Conservation (phyloP, 2,888 invertebrate genomes). For the Napeogenes sylphis region DNA sequence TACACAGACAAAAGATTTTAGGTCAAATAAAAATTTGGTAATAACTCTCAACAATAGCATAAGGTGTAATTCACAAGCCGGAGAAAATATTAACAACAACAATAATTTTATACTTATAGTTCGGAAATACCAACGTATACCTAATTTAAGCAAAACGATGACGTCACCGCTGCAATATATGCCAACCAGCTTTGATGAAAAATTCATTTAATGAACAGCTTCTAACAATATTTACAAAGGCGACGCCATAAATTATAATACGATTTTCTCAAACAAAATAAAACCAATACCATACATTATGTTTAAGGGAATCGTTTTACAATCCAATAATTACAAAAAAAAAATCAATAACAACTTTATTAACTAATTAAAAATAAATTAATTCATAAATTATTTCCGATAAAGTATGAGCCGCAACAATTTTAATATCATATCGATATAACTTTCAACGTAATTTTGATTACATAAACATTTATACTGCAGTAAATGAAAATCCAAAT, state of each 20-base stretch:
- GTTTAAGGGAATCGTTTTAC: constrained; percentile 52
- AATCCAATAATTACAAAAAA: constrained; percentile 52
- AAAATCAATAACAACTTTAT: constrained; percentile 55
- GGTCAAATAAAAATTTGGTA: constrained; percentile 74
- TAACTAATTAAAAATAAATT: constrained; percentile 67
- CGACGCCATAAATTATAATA: constrained; percentile 31
- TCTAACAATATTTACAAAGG: constrained; percentile 16
- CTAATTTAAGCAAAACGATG: constrained; percentile 36
- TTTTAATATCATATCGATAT: constrained; percentile 73
- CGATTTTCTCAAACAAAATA: constrained; percentile 45
- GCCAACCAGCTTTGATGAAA: not conserved
- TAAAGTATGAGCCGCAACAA: constrained; percentile 67
- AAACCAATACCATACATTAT: constrained; percentile 44
- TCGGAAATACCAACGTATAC: constrained; percentile 46
- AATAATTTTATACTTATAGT: constrained; percentile 58
- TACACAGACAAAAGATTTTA: constrained; percentile 69
- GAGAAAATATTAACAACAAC: constrained; percentile 64
- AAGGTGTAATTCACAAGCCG: constrained; percentile 61
- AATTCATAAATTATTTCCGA: constrained; percentile 54
- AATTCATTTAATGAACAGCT: not conserved
- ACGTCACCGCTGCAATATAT: constrained; percentile 35
- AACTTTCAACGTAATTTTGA: constrained; percentile 49
- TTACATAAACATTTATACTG: constrained; percentile 44
- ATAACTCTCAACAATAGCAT: constrained; percentile 72
- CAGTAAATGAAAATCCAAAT: no score